Evolutionary conservation across 2,113 vertebrate genomes (phyloP).

Genomic region (Xyliphius kryptos): DNA sequence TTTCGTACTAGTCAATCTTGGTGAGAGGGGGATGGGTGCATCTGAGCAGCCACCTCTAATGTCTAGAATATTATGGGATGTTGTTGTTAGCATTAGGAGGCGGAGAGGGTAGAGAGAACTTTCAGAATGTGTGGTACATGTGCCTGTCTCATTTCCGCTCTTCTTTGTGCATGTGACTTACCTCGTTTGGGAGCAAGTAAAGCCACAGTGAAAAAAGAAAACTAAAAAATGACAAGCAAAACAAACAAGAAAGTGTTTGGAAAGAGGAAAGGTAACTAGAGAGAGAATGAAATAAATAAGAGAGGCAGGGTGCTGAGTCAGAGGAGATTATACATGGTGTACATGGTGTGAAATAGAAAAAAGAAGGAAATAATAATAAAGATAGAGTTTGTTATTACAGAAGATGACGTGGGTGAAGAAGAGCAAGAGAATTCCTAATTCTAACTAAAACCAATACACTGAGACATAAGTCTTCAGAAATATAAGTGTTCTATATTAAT

Average conservation of each 20-base stretch:
- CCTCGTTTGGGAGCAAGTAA: conserved; percentile 5
- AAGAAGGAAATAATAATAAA: not conserved
- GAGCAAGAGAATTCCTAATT: too few species aligned
- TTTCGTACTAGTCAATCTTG: conserved; percentile 45
- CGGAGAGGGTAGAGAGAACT: too few species aligned
- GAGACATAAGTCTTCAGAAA: too few species aligned
- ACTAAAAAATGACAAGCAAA: conserved; percentile 14
- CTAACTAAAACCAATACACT: too few species aligned
- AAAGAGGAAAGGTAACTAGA: conserved; percentile 14
- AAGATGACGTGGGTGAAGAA: too few species aligned
- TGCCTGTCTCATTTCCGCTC: conserved; percentile 29
- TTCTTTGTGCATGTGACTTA: conserved; percentile 34
- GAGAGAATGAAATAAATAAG: conserved; percentile 11
- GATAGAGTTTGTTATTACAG: too few species aligned
- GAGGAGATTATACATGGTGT: conserved; percentile 17
- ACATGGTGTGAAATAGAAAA: not conserved
- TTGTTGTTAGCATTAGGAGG: too few species aligned
- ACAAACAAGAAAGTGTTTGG: not conserved
- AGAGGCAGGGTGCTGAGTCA: conserved; percentile 53
- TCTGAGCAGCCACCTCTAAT: conserved; percentile 57
- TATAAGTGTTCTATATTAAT: too few species aligned
- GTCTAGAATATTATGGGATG: conserved; percentile 64
- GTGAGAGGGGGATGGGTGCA: conserved; percentile 48
- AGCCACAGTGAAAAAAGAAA: conserved; percentile 8
- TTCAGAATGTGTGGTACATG: conserved; percentile 25